phyloP scores from a whole-genome alignment of 2,888 invertebrate genomes.

The Lottia gigantea region DNA sequence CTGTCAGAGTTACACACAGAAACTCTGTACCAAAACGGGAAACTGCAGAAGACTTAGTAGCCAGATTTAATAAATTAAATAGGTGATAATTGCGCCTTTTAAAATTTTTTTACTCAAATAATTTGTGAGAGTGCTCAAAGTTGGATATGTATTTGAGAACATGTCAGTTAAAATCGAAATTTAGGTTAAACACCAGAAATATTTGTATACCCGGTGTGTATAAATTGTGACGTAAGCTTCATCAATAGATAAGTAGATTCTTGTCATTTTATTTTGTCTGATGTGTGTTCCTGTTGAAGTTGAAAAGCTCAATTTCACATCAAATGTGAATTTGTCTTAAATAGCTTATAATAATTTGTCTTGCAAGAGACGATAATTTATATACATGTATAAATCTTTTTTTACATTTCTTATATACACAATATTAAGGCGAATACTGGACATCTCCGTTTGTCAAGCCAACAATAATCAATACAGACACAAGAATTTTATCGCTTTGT shows the following conservation, averaged over 20 bases:
- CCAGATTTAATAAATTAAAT: conserved; percentile 41
- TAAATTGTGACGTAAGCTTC: not conserved
- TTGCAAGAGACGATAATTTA: not conserved
- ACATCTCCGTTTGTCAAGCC: too few relatives aligned
- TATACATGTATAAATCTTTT: too few relatives aligned
- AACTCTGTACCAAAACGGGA: conserved; percentile 23
- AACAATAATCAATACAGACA: too few relatives aligned
- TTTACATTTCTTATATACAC: too few relatives aligned
- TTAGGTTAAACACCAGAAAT: not conserved
- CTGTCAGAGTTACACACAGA: conserved; percentile 22
- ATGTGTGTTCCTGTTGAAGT: not conserved
- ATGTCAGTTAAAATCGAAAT: not conserved
- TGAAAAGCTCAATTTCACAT: conserved; percentile 5
- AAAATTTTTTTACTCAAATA: too few relatives aligned
- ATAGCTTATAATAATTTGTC: not conserved
- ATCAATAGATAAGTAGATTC: not conserved
- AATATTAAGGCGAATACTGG: too few relatives aligned
- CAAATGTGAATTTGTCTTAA: not conserved
- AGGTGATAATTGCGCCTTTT: conserved; percentile 28
- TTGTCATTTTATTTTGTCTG: not conserved
- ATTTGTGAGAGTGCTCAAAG: too few relatives aligned
- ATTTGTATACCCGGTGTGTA: not conserved
- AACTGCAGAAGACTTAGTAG: conserved; percentile 36
- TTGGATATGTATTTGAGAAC: too few relatives aligned
- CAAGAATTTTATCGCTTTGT: too few relatives aligned